Conservation (phyloP, 2,113 vertebrate genomes). For the Uropsilus gracilis region DNA sequence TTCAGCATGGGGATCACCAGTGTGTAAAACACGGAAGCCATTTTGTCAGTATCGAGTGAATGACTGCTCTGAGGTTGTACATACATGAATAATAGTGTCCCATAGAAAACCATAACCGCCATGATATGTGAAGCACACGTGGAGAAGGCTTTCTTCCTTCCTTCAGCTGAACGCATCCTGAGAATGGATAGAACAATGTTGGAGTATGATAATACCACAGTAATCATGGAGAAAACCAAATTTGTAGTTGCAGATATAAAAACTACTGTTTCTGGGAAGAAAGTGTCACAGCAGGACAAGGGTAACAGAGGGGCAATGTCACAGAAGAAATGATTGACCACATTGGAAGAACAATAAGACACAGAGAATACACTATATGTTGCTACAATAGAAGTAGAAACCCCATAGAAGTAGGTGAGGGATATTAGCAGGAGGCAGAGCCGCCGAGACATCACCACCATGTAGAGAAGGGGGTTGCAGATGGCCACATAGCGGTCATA, state of each 20-base stretch:
- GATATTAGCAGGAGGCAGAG: constrained; percentile 41
- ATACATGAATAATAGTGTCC: constrained; percentile 58
- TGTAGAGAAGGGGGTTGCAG: constrained; percentile 72
- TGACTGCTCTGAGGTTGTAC: constrained; percentile 33
- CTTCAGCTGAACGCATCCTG: constrained; percentile 35
- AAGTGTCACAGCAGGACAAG: constrained; percentile 75
- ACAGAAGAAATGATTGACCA: constrained; percentile 79
- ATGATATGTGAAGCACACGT: constrained; percentile 56
- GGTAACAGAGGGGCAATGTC: constrained; percentile 69
- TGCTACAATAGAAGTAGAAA: constrained; percentile 55
- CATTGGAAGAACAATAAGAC: constrained; percentile 69
- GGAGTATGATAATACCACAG: constrained; percentile 57
- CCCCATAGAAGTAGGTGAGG: constrained; percentile 30
- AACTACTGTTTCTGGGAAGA: constrained; percentile 45
- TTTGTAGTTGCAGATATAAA: constrained; percentile 50
- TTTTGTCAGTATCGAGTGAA: constrained; percentile 61
- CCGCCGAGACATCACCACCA: neutral
- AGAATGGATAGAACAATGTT: constrained; percentile 56
- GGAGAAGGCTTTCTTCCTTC: constrained; percentile 60
- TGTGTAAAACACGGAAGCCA: constrained; percentile 71
- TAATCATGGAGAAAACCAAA: constrained; percentile 30
- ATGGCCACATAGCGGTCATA: constrained; percentile 77
- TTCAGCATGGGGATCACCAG: constrained; percentile 75
- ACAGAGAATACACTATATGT: constrained; percentile 47
- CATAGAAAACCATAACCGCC: constrained; percentile 36